A percentile compares a stretch with the other conserved stretches of the same genome.
phyloP scores from a whole-genome alignment of 2,888 invertebrate genomes.

The Oegoconia quadripuncta region DNA sequence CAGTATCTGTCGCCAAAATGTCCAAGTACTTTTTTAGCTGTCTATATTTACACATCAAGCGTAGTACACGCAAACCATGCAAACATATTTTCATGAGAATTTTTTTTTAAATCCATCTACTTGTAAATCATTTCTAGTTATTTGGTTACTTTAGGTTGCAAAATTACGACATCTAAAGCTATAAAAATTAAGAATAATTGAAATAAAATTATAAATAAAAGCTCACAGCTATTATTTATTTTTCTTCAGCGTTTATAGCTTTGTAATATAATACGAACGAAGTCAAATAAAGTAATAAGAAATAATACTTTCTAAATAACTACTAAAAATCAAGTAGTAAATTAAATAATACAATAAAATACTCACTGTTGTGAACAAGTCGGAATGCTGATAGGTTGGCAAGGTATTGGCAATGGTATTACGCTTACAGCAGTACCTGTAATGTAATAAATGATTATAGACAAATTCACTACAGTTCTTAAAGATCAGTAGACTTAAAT shows the following conservation, averaged over 20 bases:
- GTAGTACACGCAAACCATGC: conserved; percentile 70
- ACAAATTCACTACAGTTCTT: neutral
- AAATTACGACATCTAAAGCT: neutral
- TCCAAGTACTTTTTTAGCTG: conserved; percentile 80
- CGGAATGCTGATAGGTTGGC: conserved; percentile 49
- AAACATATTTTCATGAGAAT: conserved; percentile 60
- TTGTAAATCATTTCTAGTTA: neutral
- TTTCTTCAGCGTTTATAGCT: too few relatives aligned
- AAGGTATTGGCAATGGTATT: conserved; percentile 51
- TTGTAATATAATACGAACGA: too few relatives aligned
- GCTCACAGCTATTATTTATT: too few relatives aligned
- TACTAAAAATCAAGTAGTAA: too few relatives aligned
- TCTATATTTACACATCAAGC: conserved; percentile 42
- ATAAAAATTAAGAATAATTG: too few relatives aligned
- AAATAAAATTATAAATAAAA: neutral
- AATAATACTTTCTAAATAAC: too few relatives aligned
- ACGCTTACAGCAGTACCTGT: conserved; percentile 68
- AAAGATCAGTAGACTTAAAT: neutral
- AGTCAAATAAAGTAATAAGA: too few relatives aligned
- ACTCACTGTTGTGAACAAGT: conserved; percentile 72
- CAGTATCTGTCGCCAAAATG: conserved; percentile 77
- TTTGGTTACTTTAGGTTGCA: neutral
- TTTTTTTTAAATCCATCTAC: conserved; percentile 11
- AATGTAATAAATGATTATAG: neutral
- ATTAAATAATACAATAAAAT: conserved; percentile 13